Conservation (phyloP, 2,797 vertebrate genomes). For the Hyperoplus lanceolatus region DNA sequence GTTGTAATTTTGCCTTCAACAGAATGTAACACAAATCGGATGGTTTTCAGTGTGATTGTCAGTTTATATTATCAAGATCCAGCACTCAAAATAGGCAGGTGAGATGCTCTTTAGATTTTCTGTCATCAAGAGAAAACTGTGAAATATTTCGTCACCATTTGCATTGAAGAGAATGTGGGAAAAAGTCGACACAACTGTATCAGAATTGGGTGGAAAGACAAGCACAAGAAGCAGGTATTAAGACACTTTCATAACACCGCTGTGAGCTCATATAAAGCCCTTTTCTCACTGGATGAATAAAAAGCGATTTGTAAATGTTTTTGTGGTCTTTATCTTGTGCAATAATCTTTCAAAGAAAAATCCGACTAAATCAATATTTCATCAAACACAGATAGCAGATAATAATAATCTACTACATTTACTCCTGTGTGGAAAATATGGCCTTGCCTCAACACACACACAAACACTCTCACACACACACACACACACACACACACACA, state of each 20-base stretch:
- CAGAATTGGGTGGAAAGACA: slow-evolving; percentile 27
- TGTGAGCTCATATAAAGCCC: slow-evolving; percentile 9
- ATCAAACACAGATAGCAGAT: background rate
- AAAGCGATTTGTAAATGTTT: background rate
- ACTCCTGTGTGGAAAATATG: background rate
- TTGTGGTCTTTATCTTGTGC: background rate
- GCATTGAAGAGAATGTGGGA: background rate
- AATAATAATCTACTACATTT: background rate
- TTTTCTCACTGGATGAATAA: slow-evolving; percentile 1
- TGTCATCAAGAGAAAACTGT: slow-evolving; percentile 5
- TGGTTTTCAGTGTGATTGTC: slow-evolving; percentile 10
- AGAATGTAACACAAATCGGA: slow-evolving; percentile 6
- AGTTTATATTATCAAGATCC: slow-evolving; percentile 3
- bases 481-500: no score
- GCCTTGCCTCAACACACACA: background rate
- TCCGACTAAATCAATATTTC: background rate
- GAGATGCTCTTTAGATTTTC: slow-evolving; percentile 16
- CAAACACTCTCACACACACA: no score
- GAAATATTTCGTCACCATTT: background rate
- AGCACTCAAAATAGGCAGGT: background rate
- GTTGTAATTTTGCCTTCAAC: slow-evolving; percentile 18
- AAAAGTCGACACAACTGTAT: background rate
- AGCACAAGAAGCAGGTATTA: slow-evolving; percentile 6
- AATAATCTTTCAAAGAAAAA: background rate
- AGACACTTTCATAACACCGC: background rate